A percentile compares a stretch with the other conserved stretches of the same genome.
Conservation (phyloP, 2,888 invertebrate species). For the Aquatica leii region DNA sequence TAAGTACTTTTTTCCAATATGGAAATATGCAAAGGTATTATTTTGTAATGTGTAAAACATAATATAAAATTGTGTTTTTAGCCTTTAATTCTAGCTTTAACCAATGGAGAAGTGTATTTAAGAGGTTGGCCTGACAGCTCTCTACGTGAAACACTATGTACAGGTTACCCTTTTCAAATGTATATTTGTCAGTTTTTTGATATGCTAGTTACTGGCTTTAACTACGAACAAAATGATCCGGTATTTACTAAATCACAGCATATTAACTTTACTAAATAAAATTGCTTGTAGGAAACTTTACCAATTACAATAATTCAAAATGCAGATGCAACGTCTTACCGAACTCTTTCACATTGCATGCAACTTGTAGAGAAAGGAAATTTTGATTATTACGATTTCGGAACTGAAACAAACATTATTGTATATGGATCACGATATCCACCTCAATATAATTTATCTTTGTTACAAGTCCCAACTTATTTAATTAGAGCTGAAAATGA, state of each 20-base stretch:
- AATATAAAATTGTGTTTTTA: not conserved
- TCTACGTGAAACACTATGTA: slow-evolving; percentile 16
- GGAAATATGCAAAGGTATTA: slow-evolving; percentile 2
- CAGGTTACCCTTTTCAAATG: slow-evolving; percentile 33
- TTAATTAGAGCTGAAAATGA: slow-evolving; percentile 68
- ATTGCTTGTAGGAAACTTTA: slow-evolving; percentile 51
- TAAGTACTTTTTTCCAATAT: not conserved
- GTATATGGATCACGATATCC: slow-evolving; percentile 65
- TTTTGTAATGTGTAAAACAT: not conserved
- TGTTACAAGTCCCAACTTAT: slow-evolving; percentile 62
- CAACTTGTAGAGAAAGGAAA: slow-evolving; percentile 50
- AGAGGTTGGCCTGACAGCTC: not conserved
- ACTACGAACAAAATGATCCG: slow-evolving; percentile 38
- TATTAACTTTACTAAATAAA: not conserved
- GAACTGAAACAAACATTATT: slow-evolving; percentile 61
- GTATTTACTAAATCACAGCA: slow-evolving; percentile 24
- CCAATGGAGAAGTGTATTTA: not conserved
- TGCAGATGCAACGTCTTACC: slow-evolving; percentile 54
- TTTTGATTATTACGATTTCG: slow-evolving; percentile 68
- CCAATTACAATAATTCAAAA: slow-evolving; percentile 55
- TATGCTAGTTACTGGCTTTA: slow-evolving; percentile 30
- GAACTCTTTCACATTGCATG: slow-evolving; percentile 51
- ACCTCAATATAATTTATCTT: slow-evolving; percentile 65
- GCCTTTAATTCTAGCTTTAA: slow-evolving; percentile 8
- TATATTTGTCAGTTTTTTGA: slow-evolving; percentile 31